Evolutionary conservation across 1,140 invertebrate genomes (phyloP).

Genomic region (Formica selysi): DNA sequence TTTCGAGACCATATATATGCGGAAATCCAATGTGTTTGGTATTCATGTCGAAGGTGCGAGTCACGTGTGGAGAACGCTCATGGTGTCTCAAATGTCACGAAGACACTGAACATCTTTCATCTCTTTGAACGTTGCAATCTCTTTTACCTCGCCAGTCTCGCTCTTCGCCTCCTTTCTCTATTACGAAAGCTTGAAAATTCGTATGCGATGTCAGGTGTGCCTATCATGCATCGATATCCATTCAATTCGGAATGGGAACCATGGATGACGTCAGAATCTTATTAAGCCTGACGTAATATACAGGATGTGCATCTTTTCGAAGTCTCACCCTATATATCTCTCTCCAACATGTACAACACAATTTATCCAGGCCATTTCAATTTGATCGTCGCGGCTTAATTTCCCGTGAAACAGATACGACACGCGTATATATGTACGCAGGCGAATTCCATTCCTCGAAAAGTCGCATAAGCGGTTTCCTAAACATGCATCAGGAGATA

Average conservation of each 20-base stretch:
- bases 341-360: background rate
- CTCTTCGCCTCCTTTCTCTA: constrained; percentile 70
- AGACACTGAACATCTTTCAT: constrained; percentile 62
- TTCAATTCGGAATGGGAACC: background rate
- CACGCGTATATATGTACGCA: background rate
- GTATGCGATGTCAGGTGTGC: background rate
- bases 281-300: background rate
- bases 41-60: constrained; percentile 47
- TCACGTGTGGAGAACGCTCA: constrained; percentile 55
- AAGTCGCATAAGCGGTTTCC: constrained; percentile 26
- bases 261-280: background rate
- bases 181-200: constrained; percentile 70
- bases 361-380: constrained; percentile 12
- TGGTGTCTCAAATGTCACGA: constrained; percentile 73
- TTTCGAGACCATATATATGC: background rate
- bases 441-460: constrained; percentile 42
- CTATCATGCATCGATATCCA: background rate
- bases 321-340: background rate
- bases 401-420: background rate
- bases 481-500: background rate
- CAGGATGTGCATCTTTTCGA: background rate
- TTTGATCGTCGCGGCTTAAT: background rate
- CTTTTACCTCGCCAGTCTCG: constrained; percentile 58
- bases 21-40: constrained; percentile 54
- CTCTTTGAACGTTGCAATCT: constrained; percentile 64